These are phyloP conservation scores for Pyrocoelia pectoralis DNA, from an alignment of 2,888 invertebrate species.

Conservation along the genomic window DNA sequence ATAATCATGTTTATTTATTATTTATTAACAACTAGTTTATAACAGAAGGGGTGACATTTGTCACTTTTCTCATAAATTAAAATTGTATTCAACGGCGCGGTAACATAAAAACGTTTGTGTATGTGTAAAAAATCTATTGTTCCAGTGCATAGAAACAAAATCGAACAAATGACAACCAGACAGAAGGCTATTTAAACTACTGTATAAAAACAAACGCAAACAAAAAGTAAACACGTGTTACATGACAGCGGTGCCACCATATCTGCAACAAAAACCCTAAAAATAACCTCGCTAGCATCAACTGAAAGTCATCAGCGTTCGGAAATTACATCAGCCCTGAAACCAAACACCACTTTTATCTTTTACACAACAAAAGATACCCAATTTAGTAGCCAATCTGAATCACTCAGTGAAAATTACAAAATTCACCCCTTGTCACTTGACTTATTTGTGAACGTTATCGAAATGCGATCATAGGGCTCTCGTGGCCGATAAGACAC, in stretches of 20 bases:
- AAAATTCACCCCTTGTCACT: slow-evolving; percentile 47
- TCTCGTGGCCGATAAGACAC: slow-evolving; percentile 41
- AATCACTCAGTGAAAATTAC: slow-evolving; percentile 50
- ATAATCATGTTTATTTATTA: not conserved
- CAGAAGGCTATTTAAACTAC: slow-evolving; percentile 49
- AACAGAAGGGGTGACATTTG: not conserved
- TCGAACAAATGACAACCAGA: slow-evolving; percentile 39
- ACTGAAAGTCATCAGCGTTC: slow-evolving; percentile 49
- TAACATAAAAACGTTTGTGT: slow-evolving; percentile 16
- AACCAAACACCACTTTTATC: slow-evolving; percentile 49
- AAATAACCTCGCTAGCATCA: slow-evolving; percentile 48
- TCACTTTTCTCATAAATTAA: slow-evolving; percentile 9
- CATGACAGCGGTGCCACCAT: slow-evolving; percentile 53
- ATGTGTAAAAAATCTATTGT: slow-evolving; percentile 25
- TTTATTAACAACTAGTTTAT: not conserved
- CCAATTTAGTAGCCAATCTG: slow-evolving; percentile 48
- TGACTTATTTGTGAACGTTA: slow-evolving; percentile 49
- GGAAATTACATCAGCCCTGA: slow-evolving; percentile 52
- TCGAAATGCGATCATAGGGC: slow-evolving; percentile 49
- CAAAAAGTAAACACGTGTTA: slow-evolving; percentile 53
- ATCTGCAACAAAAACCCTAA: slow-evolving; percentile 52
- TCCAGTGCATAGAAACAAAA: slow-evolving; percentile 44
- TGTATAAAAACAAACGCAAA: slow-evolving; percentile 45
- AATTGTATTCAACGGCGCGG: not conserved
- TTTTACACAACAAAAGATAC: slow-evolving; percentile 46